phyloP scores from a whole-genome alignment of 2,113 vertebrate species.

The Atrichornis clamosus region DNA sequence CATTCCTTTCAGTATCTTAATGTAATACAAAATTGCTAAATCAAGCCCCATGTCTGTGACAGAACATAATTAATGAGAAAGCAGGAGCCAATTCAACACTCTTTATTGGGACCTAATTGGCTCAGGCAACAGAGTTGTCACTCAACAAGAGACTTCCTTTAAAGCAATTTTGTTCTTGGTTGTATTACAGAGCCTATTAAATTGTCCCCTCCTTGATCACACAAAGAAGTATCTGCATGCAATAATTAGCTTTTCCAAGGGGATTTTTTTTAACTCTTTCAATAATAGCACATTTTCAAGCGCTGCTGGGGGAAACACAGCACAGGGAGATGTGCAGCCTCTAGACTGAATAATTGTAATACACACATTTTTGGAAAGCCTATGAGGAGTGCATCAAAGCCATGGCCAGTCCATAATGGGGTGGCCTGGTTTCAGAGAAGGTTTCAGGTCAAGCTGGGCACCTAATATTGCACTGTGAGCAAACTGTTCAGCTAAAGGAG shows the following conservation, averaged over 20 bases:
- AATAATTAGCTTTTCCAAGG: slow-evolving; percentile 89
- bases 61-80: slow-evolving; percentile 90
- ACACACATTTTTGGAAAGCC: slow-evolving; percentile 9
- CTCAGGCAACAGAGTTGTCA: slow-evolving; percentile 89
- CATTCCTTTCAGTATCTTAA: slow-evolving; percentile 84
- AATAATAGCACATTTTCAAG: slow-evolving; percentile 70
- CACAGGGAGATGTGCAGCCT: slow-evolving; percentile 47
- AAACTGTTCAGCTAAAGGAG: background rate
- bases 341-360: slow-evolving; percentile 18
- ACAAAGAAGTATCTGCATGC: slow-evolving; percentile 85
- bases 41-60: slow-evolving; percentile 89
- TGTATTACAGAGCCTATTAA: slow-evolving; percentile 87
- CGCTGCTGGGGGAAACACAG: slow-evolving; percentile 65
- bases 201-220: slow-evolving; percentile 85
- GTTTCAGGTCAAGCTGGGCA: slow-evolving; percentile 21
- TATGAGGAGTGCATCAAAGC: background rate
- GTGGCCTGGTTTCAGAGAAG: background rate
- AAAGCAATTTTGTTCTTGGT: slow-evolving; percentile 86
- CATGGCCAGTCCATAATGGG: background rate
- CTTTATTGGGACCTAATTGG: slow-evolving; percentile 89
- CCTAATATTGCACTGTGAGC: background rate
- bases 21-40: slow-evolving; percentile 90
- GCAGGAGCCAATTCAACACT: slow-evolving; percentile 86
- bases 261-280: slow-evolving; percentile 84
- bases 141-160: slow-evolving; percentile 86